Evolutionary conservation across 2,113 vertebrate genomes (phyloP).

Genomic region (Anolis sagrei): DNA sequence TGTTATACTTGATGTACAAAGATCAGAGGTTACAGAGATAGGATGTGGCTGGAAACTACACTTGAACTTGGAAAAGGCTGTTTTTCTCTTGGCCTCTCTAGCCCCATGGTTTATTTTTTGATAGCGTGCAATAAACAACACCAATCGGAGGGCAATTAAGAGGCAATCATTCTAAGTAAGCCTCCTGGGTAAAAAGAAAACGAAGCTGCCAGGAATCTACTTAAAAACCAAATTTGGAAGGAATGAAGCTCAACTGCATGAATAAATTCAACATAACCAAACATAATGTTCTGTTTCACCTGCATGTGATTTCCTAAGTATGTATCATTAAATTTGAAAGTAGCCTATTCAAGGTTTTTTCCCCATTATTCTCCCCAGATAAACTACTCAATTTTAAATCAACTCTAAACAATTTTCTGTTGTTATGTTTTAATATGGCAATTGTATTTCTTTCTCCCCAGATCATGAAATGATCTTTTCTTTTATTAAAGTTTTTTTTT

Average conservation of each 20-base stretch:
- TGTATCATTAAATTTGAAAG: slow-evolving; percentile 27
- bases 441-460: slow-evolving; percentile 46
- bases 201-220: slow-evolving; percentile 20
- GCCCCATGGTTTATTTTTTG: slow-evolving; percentile 62
- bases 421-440: slow-evolving; percentile 41
- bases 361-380: background rate
- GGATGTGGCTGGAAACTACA: background rate
- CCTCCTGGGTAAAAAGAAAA: slow-evolving; percentile 49
- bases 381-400: slow-evolving; percentile 46
- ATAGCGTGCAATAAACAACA: slow-evolving; percentile 62
- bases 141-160: slow-evolving; percentile 50
- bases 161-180: slow-evolving; percentile 58
- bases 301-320: slow-evolving; percentile 30
- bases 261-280: slow-evolving; percentile 27
- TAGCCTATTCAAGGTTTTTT: slow-evolving; percentile 27
- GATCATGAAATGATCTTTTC: slow-evolving; percentile 46
- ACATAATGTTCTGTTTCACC: slow-evolving; percentile 22
- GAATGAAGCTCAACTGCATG: slow-evolving; percentile 16
- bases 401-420: slow-evolving; percentile 17
- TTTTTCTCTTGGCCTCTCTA: slow-evolving; percentile 54
- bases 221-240: slow-evolving; percentile 45
- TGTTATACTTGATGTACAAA: background rate
- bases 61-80: background rate
- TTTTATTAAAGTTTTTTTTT: slow-evolving; percentile 39
- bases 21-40: background rate